These are phyloP conservation scores for Lagocephalus sceleratus DNA, from an alignment of 2,797 vertebrate species.

Conservation along the genomic window DNA sequence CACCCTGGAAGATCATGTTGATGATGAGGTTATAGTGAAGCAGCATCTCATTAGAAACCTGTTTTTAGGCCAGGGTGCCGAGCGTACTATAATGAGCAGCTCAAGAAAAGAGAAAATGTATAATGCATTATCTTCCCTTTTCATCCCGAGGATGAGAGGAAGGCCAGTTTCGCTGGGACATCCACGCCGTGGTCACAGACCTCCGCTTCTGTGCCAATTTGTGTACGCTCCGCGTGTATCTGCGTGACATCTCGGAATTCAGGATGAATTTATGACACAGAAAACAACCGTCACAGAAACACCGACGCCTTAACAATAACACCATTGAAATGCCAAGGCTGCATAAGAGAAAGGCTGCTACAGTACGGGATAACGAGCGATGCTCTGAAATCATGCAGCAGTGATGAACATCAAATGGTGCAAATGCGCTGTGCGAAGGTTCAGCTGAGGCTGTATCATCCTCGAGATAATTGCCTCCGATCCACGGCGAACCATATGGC, in stretches of 20 bases:
- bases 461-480: constrained; percentile 59
- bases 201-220: constrained; percentile 13
- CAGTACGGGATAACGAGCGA: constrained; percentile 42
- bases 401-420: constrained; percentile 59
- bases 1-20: constrained; percentile 16
- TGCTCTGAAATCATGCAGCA: constrained; percentile 25
- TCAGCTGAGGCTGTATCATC: constrained; percentile 50
- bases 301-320: background rate
- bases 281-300: background rate
- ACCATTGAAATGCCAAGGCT: constrained; percentile 8
- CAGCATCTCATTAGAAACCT: constrained; percentile 5
- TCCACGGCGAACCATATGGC: constrained; percentile 59
- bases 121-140: constrained; percentile 59
- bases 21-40: constrained; percentile 25
- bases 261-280: background rate
- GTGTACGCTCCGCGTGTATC: background rate
- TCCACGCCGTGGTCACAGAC: constrained; percentile 63
- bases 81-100: constrained; percentile 58
- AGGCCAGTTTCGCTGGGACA: constrained; percentile 65
- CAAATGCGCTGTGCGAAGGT: constrained; percentile 50
- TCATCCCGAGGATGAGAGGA: constrained; percentile 61
- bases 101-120: constrained; percentile 53
- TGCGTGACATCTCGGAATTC: too few relatives aligned
- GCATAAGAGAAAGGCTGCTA: constrained; percentile 31
- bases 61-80: constrained; percentile 51